Evolutionary conservation across 2,888 invertebrate species (phyloP).

Genomic region (Drosophila meridiana): DNA sequence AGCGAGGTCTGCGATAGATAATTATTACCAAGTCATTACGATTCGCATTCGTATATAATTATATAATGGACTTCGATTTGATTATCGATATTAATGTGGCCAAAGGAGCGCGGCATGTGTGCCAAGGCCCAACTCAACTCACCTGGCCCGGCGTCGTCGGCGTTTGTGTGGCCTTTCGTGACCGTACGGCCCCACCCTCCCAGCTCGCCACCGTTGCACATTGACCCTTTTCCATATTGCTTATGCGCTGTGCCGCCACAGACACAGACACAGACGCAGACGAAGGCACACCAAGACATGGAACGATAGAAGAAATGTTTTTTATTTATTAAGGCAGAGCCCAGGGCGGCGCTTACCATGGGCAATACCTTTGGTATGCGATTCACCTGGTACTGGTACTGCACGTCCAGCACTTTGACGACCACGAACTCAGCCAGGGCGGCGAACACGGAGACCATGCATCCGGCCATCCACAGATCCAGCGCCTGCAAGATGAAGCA

Average conservation of each 20-base stretch:
- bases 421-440: slow-evolving; percentile 93
- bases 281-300: slow-evolving; percentile 6
- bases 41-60: background rate
- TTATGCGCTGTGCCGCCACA: slow-evolving; percentile 85
- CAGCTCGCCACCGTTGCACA: slow-evolving; percentile 89
- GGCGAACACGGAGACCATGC: slow-evolving; percentile 94
- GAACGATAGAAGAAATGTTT: slow-evolving; percentile 48
- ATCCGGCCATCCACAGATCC: slow-evolving; percentile 95
- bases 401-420: slow-evolving; percentile 92
- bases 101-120: slow-evolving; percentile 25
- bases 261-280: background rate
- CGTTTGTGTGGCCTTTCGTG: slow-evolving; percentile 86
- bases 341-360: slow-evolving; percentile 79
- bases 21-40: background rate
- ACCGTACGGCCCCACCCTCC: slow-evolving; percentile 88
- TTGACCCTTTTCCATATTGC: slow-evolving; percentile 88
- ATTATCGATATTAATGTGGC: slow-evolving; percentile 31
- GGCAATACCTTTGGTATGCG: slow-evolving; percentile 85
- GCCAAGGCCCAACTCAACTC: slow-evolving; percentile 63
- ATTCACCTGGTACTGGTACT: slow-evolving; percentile 89
- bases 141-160: slow-evolving; percentile 85
- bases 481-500: slow-evolving; percentile 87
- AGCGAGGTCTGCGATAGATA: slow-evolving; percentile 80
- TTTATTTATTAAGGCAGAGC: slow-evolving; percentile 53
- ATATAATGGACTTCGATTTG: slow-evolving; percentile 26